Percentiles rank a stretch among this genome's conserved stretches.
Conservation (phyloP, 2,888 invertebrate genomes). For the Molorchus minor region DNA sequence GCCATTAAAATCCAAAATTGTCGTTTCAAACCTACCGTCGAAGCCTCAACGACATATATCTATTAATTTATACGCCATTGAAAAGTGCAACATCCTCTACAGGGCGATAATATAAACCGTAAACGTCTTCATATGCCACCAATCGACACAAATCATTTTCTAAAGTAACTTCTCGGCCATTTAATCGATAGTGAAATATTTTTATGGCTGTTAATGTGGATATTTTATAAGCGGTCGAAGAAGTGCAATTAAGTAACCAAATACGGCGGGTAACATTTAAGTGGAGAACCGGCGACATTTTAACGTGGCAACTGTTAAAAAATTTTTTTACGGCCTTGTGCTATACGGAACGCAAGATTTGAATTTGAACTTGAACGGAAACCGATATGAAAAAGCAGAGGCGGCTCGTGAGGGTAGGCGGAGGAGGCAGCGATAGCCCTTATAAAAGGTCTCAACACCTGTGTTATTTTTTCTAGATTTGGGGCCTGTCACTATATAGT, state of each 20-base stretch:
- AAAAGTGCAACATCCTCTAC: not conserved
- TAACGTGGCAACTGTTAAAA: not conserved
- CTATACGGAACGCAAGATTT: too few species aligned
- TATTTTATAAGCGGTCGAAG: not conserved
- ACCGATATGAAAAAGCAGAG: too few species aligned
- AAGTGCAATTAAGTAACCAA: conserved; percentile 2
- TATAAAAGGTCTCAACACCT: too few species aligned
- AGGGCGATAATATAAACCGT: not conserved
- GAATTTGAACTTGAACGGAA: too few species aligned
- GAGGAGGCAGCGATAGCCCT: too few species aligned
- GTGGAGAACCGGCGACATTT: not conserved
- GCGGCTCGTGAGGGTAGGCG: too few species aligned
- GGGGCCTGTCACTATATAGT: too few species aligned
- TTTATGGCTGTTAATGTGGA: conserved; percentile 1
- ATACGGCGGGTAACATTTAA: not conserved
- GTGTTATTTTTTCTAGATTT: too few species aligned
- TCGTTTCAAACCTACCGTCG: not conserved
- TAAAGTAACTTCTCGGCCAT: not conserved
- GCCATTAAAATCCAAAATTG: not conserved
- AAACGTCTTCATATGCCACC: not conserved
- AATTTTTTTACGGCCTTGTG: too few species aligned
- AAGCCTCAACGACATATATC: not conserved
- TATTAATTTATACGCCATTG: conserved; percentile 1
- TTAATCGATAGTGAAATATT: conserved; percentile 6
- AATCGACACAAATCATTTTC: not conserved